Evolutionary conservation across 1,140 invertebrate genomes (phyloP).

Genomic region (Drosophila sp.): DNA sequence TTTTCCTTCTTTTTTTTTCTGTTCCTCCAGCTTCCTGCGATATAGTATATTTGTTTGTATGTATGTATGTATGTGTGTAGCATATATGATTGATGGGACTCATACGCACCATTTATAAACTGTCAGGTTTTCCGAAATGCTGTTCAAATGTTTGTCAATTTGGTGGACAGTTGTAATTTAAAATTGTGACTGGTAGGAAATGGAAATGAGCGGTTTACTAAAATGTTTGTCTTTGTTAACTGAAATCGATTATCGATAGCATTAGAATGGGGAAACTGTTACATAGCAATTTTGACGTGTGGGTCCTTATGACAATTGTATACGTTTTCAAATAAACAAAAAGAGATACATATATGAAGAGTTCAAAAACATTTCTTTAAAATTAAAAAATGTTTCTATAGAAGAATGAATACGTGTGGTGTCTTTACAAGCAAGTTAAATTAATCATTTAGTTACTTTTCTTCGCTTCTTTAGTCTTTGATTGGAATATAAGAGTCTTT

Average conservation of each 20-base stretch:
- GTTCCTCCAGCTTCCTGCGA: not conserved
- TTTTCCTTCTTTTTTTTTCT: constrained; percentile 16
- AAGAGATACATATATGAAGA: too few relatives aligned
- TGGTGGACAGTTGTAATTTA: constrained; percentile 49
- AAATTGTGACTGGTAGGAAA: constrained; percentile 35
- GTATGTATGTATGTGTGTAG: constrained; percentile 28
- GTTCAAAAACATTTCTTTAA: too few relatives aligned
- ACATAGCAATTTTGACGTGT: constrained; percentile 41
- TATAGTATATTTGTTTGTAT: not conserved
- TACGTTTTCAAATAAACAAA: too few relatives aligned
- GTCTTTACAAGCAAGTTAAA: too few relatives aligned
- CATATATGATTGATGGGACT: constrained; percentile 56
- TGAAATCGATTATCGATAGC: not conserved
- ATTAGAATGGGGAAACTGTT: not conserved
- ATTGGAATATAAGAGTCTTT: too few relatives aligned
- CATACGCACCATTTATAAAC: constrained; percentile 58
- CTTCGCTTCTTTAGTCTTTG: too few relatives aligned
- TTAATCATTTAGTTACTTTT: too few relatives aligned
- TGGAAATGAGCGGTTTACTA: constrained; percentile 17
- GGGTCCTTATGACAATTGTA: not conserved
- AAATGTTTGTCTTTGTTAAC: constrained; percentile 11
- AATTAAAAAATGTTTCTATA: too few relatives aligned
- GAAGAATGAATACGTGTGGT: too few relatives aligned
- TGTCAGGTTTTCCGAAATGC: constrained; percentile 52
- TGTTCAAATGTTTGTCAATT: constrained; percentile 67